phyloP scores from a whole-genome alignment of 23 tunicate genomes.

The Ciona savignyi region DNA sequence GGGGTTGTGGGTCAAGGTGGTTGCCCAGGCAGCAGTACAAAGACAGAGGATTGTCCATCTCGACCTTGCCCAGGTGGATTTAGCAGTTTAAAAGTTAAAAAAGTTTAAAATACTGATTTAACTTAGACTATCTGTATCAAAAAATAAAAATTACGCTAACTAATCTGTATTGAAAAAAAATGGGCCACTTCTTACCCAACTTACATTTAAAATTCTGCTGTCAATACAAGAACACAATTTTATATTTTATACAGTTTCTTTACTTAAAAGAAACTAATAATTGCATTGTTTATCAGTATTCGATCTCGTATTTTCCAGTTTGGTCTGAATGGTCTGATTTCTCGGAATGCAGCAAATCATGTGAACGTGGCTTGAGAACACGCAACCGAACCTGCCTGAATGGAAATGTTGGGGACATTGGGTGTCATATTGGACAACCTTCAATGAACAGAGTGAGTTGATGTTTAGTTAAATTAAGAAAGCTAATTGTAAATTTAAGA shows the following conservation, averaged over 20 bases:
- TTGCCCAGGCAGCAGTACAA: not conserved
- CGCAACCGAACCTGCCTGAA: not conserved
- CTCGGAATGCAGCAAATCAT: not conserved
- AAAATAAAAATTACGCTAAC: too few relatives aligned
- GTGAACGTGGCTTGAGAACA: not conserved
- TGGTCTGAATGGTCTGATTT: not conserved
- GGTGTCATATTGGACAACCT: not conserved
- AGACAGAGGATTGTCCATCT: not conserved
- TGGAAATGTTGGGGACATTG: not conserved
- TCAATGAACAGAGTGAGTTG: not conserved
- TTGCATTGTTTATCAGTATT: too few relatives aligned
- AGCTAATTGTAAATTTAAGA: too few relatives aligned
- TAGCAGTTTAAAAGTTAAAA: too few relatives aligned
- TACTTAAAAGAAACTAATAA: too few relatives aligned
- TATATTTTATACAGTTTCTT: too few relatives aligned
- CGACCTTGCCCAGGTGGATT: not conserved
- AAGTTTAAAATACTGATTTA: too few relatives aligned
- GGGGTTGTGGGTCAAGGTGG: not conserved
- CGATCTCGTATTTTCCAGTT: too few relatives aligned
- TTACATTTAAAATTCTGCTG: too few relatives aligned
- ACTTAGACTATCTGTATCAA: too few relatives aligned
- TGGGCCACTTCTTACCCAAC: too few relatives aligned
- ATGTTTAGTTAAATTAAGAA: not conserved
- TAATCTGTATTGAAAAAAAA: too few relatives aligned
- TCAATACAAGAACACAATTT: not conserved